A percentile compares a stretch with the other conserved stretches of the same genome.
These are phyloP conservation scores for Lasiurus borealis DNA, from an alignment of 2,113 vertebrate genomes.

Conservation along the genomic window DNA sequence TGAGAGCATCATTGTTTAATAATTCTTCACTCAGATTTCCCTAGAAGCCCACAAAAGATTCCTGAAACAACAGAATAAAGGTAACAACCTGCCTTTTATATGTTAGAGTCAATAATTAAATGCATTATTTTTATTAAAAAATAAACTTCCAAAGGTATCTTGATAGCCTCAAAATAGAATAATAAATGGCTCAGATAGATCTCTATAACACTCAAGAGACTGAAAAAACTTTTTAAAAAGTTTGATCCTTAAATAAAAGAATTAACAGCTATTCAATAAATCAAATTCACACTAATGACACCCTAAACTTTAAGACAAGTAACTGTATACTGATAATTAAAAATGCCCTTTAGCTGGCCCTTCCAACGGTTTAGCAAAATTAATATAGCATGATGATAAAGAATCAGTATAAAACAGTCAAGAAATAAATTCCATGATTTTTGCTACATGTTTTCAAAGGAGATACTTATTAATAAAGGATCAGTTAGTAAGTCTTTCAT, in stretches of 20 bases:
- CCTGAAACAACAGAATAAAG: background rate
- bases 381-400: background rate
- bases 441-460: background rate
- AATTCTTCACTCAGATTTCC: background rate
- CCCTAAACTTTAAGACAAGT: background rate
- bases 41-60: background rate
- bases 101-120: background rate
- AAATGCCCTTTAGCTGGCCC: background rate
- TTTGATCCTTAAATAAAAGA: background rate
- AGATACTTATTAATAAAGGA: background rate
- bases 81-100: background rate
- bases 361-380: background rate
- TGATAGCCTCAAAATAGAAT: background rate
- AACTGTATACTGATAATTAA: background rate
- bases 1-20: background rate
- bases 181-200: background rate
- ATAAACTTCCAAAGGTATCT: background rate
- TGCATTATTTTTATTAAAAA: background rate
- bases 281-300: background rate
- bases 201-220: background rate
- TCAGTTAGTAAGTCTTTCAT: background rate
- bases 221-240: constrained; percentile 1
- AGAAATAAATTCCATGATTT: background rate
- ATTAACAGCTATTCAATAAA: background rate
- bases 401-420: background rate